Percentiles rank a stretch among this genome's conserved stretches.
Evolutionary conservation across 2,113 vertebrate species (phyloP).

Genomic region (Numida meleagris): DNA sequence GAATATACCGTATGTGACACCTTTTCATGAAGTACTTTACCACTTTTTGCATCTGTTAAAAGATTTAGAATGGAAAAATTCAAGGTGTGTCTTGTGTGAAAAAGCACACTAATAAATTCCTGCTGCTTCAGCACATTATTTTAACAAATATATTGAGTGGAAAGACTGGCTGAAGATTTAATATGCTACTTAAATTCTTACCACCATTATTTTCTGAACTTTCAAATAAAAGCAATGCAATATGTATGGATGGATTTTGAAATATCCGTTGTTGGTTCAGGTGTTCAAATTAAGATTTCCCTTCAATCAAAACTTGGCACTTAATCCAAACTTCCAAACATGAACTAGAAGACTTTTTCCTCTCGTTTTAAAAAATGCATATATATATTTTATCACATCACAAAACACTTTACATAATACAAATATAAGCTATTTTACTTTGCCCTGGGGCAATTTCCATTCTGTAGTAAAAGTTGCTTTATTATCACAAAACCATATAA

Average conservation of each 20-base stretch:
- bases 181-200: constrained; percentile 52
- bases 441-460: constrained; percentile 11
- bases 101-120: constrained; percentile 56
- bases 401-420: constrained; percentile 12
- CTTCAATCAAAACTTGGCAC: constrained; percentile 42
- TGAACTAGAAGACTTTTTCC: not conserved
- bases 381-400: not conserved
- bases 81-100: constrained; percentile 54
- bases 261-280: constrained; percentile 60
- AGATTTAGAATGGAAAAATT: constrained; percentile 57
- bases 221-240: constrained; percentile 36
- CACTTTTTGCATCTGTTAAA: constrained; percentile 43
- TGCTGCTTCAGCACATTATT: constrained; percentile 61
- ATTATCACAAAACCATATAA: not conserved
- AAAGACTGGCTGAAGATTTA: constrained; percentile 61
- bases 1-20: not conserved
- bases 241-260: constrained; percentile 41
- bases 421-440: constrained; percentile 3
- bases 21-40: not conserved
- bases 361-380: not conserved
- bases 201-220: constrained; percentile 57
- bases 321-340: not conserved
- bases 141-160: constrained; percentile 56
- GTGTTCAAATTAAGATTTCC: constrained; percentile 57
- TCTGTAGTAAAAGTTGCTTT: not conserved